Evolutionary conservation across 2,888 invertebrate genomes (phyloP).

Genomic region (Tachystola acroxantha): DNA sequence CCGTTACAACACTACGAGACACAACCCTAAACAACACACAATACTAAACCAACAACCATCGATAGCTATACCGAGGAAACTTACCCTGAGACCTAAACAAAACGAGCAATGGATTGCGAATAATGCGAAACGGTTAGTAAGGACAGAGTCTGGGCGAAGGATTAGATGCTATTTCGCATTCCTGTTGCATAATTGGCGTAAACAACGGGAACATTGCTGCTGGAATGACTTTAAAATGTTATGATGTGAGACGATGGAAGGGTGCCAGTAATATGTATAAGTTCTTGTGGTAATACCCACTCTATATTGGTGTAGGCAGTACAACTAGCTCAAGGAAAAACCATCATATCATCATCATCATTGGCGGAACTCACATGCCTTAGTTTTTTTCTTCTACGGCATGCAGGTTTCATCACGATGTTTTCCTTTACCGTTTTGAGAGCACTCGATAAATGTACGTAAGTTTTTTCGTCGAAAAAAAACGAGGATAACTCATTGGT

Average conservation of each 20-base stretch:
- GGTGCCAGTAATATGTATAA: too few species aligned
- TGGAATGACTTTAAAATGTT: not conserved
- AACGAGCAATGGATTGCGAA: not conserved
- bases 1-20: conserved; percentile 14
- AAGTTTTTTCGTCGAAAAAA: too few species aligned
- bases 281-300: too few species aligned
- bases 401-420: too few species aligned
- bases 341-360: too few species aligned
- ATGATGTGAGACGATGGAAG: not conserved
- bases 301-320: too few species aligned
- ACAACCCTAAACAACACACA: not conserved
- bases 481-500: too few species aligned
- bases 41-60: not conserved
- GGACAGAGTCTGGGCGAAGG: conserved; percentile 17
- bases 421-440: too few species aligned
- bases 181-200: conserved; percentile 33
- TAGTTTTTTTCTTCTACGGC: too few species aligned
- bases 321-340: too few species aligned
- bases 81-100: not conserved
- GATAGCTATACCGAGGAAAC: not conserved
- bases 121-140: not conserved
- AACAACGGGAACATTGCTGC: conserved; percentile 35
- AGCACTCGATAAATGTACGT: too few species aligned
- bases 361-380: too few species aligned
- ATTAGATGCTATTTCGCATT: conserved; percentile 29